These are phyloP conservation scores for Siniperca knerii DNA, from an alignment of 2,113 vertebrate genomes.

Conservation along the genomic window DNA sequence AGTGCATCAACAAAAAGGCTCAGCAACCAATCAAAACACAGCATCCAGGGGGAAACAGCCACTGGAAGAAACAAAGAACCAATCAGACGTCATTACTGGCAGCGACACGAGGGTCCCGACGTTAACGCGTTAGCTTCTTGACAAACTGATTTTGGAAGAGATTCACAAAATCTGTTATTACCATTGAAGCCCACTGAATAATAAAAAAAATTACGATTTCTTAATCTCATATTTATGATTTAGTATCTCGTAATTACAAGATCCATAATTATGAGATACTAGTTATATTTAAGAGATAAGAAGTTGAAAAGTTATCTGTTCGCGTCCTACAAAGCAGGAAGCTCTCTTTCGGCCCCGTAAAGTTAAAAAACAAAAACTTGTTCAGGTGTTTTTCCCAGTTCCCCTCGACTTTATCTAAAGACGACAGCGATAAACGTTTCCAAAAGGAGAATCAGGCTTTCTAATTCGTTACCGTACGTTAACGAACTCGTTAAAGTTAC, in stretches of 20 bases:
- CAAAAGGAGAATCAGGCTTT: too few relatives aligned
- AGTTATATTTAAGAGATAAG: too few relatives aligned
- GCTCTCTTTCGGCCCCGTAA: not conserved
- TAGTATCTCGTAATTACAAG: too few relatives aligned
- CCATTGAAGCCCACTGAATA: too few relatives aligned
- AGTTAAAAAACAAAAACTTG: not conserved
- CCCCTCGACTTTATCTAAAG: too few relatives aligned
- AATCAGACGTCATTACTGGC: slow-evolving; percentile 53
- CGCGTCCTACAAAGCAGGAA: not conserved
- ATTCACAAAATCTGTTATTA: not conserved
- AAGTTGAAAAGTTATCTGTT: not conserved
- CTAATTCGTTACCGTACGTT: not conserved
- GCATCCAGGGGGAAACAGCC: not conserved
- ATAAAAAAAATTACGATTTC: too few relatives aligned
- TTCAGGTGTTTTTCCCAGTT: not conserved
- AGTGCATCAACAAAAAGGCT: slow-evolving; percentile 48
- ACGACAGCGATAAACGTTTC: not conserved
- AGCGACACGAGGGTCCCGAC: slow-evolving; percentile 19
- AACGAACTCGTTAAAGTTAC: not conserved
- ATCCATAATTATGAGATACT: too few relatives aligned
- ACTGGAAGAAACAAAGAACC: not conserved
- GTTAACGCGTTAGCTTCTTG: not conserved
- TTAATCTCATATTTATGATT: too few relatives aligned
- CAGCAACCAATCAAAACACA: slow-evolving; percentile 37
- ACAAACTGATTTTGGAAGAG: too few relatives aligned